These are phyloP conservation scores for Parnassius mnemosyne DNA, from an alignment of 2,888 invertebrate genomes.

Conservation along the genomic window DNA sequence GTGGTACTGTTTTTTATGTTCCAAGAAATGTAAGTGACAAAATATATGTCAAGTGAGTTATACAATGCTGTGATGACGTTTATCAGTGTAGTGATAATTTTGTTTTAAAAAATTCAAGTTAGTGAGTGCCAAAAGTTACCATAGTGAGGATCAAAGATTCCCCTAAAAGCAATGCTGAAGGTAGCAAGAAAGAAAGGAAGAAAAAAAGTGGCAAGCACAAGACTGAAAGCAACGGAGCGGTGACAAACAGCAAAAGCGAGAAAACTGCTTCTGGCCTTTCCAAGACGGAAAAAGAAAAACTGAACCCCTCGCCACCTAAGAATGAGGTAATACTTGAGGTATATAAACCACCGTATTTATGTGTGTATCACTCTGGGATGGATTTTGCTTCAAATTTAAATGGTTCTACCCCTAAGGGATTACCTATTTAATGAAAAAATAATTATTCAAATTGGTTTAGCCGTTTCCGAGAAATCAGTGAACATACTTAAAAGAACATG, in stretches of 20 bases:
- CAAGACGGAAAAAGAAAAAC: conserved; percentile 59
- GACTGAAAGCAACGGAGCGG: conserved; percentile 72
- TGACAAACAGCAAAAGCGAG: conserved; percentile 68
- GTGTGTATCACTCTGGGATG: too few relatives aligned
- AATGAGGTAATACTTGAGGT: conserved; percentile 37
- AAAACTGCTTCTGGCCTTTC: conserved; percentile 55
- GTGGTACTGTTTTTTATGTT: conserved; percentile 19
- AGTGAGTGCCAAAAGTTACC: conserved; percentile 72
- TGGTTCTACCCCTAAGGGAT: too few relatives aligned
- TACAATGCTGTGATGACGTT: conserved; percentile 27
- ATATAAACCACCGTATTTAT: too few relatives aligned
- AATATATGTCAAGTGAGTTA: conserved; percentile 3
- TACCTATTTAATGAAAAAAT: too few relatives aligned
- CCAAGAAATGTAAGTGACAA: conserved; percentile 7
- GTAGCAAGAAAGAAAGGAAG: conserved; percentile 82
- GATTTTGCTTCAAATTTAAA: too few relatives aligned
- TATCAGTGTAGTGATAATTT: conserved; percentile 10
- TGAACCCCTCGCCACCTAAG: conserved; percentile 54
- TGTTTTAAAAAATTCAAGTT: conserved; percentile 29
- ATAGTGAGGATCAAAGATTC: conserved; percentile 85
- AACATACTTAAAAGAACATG: too few relatives aligned
- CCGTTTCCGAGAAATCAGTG: too few relatives aligned
- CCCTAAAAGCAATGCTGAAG: conserved; percentile 81
- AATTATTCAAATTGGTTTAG: too few relatives aligned
- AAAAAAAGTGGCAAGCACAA: conserved; percentile 82